phyloP scores from a whole-genome alignment of 1,140 invertebrate species.

The Drosophila bifasciata region DNA sequence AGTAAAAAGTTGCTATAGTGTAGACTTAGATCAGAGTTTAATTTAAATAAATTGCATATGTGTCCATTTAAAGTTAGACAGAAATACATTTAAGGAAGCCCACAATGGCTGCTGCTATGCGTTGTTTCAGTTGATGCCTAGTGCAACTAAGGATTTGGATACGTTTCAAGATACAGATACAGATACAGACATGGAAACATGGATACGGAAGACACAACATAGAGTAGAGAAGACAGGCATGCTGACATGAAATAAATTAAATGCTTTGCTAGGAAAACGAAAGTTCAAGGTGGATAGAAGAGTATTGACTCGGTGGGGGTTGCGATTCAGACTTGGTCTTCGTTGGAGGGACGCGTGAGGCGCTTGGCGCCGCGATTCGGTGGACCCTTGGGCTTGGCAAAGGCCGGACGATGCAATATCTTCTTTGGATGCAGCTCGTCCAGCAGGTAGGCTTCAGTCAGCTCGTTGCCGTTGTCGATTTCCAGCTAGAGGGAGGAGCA shows the following conservation, averaged over 20 bases:
- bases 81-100: conserved; percentile 66
- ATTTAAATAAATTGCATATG: conserved; percentile 81
- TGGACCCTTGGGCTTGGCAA: conserved; percentile 97
- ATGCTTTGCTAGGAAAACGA: conserved; percentile 56
- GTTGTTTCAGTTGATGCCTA: conserved; percentile 59
- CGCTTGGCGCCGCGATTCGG: conserved; percentile 95
- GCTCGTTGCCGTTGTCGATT: conserved; percentile 94
- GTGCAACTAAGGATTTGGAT: conserved; percentile 42
- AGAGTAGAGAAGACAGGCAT: conserved; percentile 3
- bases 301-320: conserved; percentile 42
- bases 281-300: conserved; percentile 17
- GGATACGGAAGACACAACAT: conserved; percentile 31
- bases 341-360: conserved; percentile 86
- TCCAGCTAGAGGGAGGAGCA: conserved; percentile 89
- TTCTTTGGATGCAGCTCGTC: conserved; percentile 98
- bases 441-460: conserved; percentile 94
- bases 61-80: conserved; percentile 65
- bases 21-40: conserved; percentile 48
- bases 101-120: conserved; percentile 67
- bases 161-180: conserved; percentile 32
- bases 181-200: conserved; percentile 36
- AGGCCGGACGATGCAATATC: conserved; percentile 94
- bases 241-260: conserved; percentile 64
- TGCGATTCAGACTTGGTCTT: conserved; percentile 66
- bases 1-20: conserved; percentile 24